A percentile compares a stretch with the other conserved stretches of the same genome.
phyloP scores from a whole-genome alignment of 2,888 invertebrate genomes.

The Furcula furcula region DNA sequence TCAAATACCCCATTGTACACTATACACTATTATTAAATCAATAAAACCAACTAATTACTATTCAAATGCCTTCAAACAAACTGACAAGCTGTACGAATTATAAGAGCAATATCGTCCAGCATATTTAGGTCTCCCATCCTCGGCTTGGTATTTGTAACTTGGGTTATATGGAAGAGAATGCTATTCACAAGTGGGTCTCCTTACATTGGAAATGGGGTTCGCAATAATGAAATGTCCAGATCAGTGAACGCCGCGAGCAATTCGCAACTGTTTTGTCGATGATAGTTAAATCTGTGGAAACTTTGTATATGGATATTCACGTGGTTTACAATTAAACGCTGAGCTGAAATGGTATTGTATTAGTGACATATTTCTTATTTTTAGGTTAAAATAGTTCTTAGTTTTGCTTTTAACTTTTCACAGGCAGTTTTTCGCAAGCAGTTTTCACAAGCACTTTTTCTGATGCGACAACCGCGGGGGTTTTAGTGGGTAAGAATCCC shows the following conservation, averaged over 20 bases:
- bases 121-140: slow-evolving; percentile 16
- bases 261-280: slow-evolving; percentile 7
- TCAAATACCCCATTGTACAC: slow-evolving; percentile 21
- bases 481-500: too few relatives aligned
- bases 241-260: slow-evolving; percentile 45
- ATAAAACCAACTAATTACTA: slow-evolving; percentile 56
- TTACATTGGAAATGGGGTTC: slow-evolving; percentile 20
- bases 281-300: background rate
- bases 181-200: slow-evolving; percentile 8
- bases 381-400: too few relatives aligned
- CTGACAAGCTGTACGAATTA: slow-evolving; percentile 27
- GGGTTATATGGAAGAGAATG: slow-evolving; percentile 9
- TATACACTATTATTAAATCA: slow-evolving; percentile 36
- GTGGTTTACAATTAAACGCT: too few relatives aligned
- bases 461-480: too few relatives aligned
- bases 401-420: too few relatives aligned
- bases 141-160: slow-evolving; percentile 10
- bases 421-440: too few relatives aligned
- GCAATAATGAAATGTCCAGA: slow-evolving; percentile 48
- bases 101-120: slow-evolving; percentile 15
- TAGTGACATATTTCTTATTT: too few relatives aligned
- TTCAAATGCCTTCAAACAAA: slow-evolving; percentile 63
- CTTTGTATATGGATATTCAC: background rate
- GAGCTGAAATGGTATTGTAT: too few relatives aligned
- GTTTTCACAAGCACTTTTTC: too few relatives aligned